Evolutionary conservation across 1,140 invertebrate genomes (phyloP), one percentile per base, ranked within the genome.

Genomic region (Hylaeus anthracinus): DNA sequence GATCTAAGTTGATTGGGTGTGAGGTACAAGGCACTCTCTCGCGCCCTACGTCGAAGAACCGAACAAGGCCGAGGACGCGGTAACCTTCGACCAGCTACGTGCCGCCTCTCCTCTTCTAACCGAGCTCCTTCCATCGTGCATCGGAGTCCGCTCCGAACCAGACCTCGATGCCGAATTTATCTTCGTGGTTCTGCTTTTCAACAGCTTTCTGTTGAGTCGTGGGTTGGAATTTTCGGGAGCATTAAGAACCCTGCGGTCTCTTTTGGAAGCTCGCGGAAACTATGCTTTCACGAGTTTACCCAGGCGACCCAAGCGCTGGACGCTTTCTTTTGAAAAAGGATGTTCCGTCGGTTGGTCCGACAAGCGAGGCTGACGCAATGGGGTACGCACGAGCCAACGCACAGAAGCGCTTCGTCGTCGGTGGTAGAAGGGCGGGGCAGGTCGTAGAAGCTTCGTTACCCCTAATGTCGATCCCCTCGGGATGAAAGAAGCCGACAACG

Each of bases 1-100:
- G 89, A 93, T 93, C 91, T 91, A 87, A 90, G 86, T 91, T 92
- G 92, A 93, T 93, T 92, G 91, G 92, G 92, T 92, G 92, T 88
- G 91, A 92, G 91, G 90, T 93, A 93, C 92, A 92, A 92, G 90
- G 77, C 87, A 88, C 87, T 90, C 87, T 87, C 89, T 91, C 90
- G 89, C 92, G 88, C 90, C 83, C 86, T 79, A 78, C 76, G 85
- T 85, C 83, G 72, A 76, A 86, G 82, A 83, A 70, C 72, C 80
- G 79, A 85, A 83, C 80, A 84, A 87, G 84, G 86, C 81, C 83
- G 80, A 86, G 84, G 67, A 86, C 85, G 79, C 79, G 78, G 75
- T 87, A 88, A 88, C 86, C 85, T 88, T 88, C 86, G 86, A 85
- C 83, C 86, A 83, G 64, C 51, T 65, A 55, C 73, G 56, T 58